These are phyloP conservation scores for Sphenopsis melanotis DNA, from an alignment of 2,797 vertebrate species.

Conservation along the genomic window DNA sequence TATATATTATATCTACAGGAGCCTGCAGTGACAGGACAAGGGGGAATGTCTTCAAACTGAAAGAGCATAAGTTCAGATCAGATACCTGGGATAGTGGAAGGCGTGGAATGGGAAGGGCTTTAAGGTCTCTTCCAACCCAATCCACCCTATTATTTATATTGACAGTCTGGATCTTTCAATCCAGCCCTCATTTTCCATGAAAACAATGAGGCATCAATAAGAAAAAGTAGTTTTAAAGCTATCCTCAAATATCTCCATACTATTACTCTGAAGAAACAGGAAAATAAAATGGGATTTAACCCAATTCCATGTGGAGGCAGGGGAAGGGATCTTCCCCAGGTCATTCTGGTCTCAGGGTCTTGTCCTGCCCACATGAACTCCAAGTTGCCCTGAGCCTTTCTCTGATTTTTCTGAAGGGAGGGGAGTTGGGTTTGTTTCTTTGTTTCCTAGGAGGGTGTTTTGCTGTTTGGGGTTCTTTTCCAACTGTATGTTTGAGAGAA, in stretches of 20 bases:
- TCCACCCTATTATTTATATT: no score
- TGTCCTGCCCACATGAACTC: neutral
- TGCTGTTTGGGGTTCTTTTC: fast-evolving
- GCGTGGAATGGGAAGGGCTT: neutral
- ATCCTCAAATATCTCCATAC: neutral
- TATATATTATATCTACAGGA: neutral
- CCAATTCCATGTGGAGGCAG: neutral
- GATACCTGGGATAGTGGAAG: neutral
- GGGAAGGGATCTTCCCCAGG: neutral
- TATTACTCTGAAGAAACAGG: neutral
- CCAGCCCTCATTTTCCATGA: neutral
- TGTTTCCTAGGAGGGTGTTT: fast-evolving
- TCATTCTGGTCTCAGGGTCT: neutral
- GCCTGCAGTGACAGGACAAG: neutral
- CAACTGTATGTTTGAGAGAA: neutral
- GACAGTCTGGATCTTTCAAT: neutral
- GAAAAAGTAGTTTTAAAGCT: neutral
- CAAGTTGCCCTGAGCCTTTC: neutral
- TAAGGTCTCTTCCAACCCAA: neutral
- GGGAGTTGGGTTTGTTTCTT: fast-evolving
- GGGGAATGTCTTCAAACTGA: neutral
- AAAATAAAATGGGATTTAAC: neutral
- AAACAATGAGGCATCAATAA: neutral
- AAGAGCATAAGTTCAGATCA: neutral
- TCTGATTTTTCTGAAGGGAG: neutral